Percentiles rank a stretch among this genome's conserved stretches.
Conservation (phyloP, 92 coral and sea anemone genomes). For the Heliopora coerulea region DNA sequence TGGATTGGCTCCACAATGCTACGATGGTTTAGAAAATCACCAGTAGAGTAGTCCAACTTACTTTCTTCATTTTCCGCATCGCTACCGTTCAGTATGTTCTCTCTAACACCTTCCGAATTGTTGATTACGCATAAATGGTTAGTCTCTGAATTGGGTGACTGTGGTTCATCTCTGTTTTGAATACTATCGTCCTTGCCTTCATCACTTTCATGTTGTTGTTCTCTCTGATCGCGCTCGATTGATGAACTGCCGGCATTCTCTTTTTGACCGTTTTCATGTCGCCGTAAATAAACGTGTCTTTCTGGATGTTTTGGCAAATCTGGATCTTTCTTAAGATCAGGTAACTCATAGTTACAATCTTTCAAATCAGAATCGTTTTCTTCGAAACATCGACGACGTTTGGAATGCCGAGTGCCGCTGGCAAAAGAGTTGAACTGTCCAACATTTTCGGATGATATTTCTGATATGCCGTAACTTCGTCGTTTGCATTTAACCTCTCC, state of each 20-base stretch:
- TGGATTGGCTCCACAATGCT: too few relatives aligned
- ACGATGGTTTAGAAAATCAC: too few relatives aligned
- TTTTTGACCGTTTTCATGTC: conserved; percentile 35
- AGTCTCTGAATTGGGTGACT: neutral
- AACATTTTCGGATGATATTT: neutral
- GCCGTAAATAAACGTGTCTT: conserved; percentile 69
- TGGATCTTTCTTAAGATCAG: conserved; percentile 10
- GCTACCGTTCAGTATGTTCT: too few relatives aligned
- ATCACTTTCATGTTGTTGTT: neutral
- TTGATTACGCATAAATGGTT: too few relatives aligned
- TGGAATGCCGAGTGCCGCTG: conserved; percentile 61
- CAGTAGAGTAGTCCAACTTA: too few relatives aligned
- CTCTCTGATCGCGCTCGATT: neutral
- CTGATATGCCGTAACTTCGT: neutral
- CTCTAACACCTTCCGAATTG: too few relatives aligned
- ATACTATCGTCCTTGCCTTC: neutral
- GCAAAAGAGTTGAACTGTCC: neutral
- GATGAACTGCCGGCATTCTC: neutral
- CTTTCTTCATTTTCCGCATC: too few relatives aligned
- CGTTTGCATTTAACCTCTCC: conserved; percentile 52
- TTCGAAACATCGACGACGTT: conserved; percentile 74
- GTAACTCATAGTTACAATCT: conserved; percentile 60
- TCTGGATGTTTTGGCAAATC: conserved; percentile 53
- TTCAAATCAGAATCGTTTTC: conserved; percentile 75
- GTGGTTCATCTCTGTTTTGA: neutral